These are phyloP conservation scores for Bombyx mandarina DNA, from an alignment of 1,140 invertebrate species.

Conservation along the genomic window DNA sequence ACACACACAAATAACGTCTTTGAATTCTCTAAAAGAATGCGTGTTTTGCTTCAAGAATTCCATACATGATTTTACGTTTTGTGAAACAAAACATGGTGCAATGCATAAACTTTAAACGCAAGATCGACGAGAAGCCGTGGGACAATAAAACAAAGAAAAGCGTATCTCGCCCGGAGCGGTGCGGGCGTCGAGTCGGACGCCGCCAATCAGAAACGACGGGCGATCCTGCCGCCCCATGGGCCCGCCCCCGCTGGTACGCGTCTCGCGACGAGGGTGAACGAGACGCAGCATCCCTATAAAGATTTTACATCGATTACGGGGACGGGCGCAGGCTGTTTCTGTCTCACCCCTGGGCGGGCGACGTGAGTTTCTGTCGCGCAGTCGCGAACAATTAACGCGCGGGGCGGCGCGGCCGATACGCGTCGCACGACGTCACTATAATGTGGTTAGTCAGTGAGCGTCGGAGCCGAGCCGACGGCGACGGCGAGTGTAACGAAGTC, in stretches of 20 bases:
- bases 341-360: constrained; percentile 50
- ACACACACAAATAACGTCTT: too few relatives aligned
- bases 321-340: constrained; percentile 47
- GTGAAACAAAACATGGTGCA: constrained; percentile 67
- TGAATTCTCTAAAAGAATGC: not conserved
- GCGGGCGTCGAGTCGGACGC: constrained; percentile 8
- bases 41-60: constrained; percentile 61
- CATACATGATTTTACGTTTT: constrained; percentile 63
- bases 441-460: constrained; percentile 68
- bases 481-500: constrained; percentile 43
- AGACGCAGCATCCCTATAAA: constrained; percentile 61
- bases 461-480: constrained; percentile 61
- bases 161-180: constrained; percentile 51
- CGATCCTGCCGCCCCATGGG: constrained; percentile 22
- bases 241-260: constrained; percentile 29
- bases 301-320: constrained; percentile 63
- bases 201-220: constrained; percentile 36
- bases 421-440: constrained; percentile 57
- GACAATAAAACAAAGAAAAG: constrained; percentile 69
- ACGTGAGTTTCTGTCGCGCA: constrained; percentile 50
- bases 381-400: constrained; percentile 66
- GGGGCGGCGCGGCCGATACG: constrained; percentile 41
- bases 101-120: constrained; percentile 70
- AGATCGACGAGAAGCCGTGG: constrained; percentile 64
- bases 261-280: constrained; percentile 30